Percentiles rank a stretch among this genome's conserved stretches.
Evolutionary conservation across 2,888 invertebrate species (phyloP).

Genomic region (Leptura quadrifasciata): DNA sequence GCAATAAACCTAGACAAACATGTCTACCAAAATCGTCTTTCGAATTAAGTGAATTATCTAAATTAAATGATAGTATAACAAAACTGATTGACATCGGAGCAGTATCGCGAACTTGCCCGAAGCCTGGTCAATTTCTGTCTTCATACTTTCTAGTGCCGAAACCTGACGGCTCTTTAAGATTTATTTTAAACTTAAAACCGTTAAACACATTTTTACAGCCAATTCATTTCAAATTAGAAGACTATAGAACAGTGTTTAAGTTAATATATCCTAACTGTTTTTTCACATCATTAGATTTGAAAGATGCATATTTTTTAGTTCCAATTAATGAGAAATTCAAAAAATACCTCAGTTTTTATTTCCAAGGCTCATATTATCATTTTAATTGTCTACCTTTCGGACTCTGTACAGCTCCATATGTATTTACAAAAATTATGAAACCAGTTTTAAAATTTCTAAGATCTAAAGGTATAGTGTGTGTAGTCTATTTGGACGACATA

Average conservation of each 20-base stretch:
- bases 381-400: slow-evolving; percentile 60
- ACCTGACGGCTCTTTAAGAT: slow-evolving; percentile 44
- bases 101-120: slow-evolving; percentile 32
- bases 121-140: slow-evolving; percentile 47
- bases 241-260: slow-evolving; percentile 54
- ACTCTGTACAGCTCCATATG: slow-evolving; percentile 54
- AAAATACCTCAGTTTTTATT: slow-evolving; percentile 56
- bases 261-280: no score
- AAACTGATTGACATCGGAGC: slow-evolving; percentile 19
- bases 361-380: slow-evolving; percentile 47
- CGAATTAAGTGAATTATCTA: not conserved
- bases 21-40: not conserved
- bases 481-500: no score
- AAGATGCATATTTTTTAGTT: no score
- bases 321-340: slow-evolving; percentile 50
- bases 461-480: slow-evolving; percentile 47
- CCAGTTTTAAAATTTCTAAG: no score
- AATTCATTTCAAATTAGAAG: slow-evolving; percentile 61
- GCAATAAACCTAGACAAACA: not conserved
- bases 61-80: slow-evolving; percentile 15
- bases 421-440: no score
- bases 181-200: slow-evolving; percentile 53
- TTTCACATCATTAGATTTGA: no score
- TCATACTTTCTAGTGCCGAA: slow-evolving; percentile 49
- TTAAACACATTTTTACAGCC: slow-evolving; percentile 55